Base-by-base conservation (phyloP, 2,888 invertebrate genomes). In the Acleris emargana region DNA sequence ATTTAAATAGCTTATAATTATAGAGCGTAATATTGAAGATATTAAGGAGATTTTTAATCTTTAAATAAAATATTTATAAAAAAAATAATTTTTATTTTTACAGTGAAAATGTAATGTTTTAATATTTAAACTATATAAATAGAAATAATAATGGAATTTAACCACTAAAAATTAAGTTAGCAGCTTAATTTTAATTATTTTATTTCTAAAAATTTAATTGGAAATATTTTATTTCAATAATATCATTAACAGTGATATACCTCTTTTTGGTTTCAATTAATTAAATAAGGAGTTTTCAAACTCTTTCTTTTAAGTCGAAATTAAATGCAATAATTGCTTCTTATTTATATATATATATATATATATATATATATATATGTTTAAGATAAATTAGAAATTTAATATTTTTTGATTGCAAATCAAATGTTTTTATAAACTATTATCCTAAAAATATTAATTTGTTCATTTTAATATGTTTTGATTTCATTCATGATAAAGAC, bases 181-280 rank as follows among this genome's bases (percentile, higher is more conserved):
- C 93, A 94, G 94, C 94, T 94, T 94, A 87, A 84, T 81, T 82
- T 85, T 79, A 82, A 83, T 79, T 70, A 74, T 79, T 83, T 84
- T 94, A 93, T 93, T 93, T 94, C 93, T 83, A 3, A 3, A 3
- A 3, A 55, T 77, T 82, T 82, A 94, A 94, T 93, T 94, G 93
- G 93, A 94, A 55, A 88, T 25, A 75, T 7, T 6, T 55, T 51
- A 61, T 82, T 88, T 93, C 94, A 94, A 80, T 94, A 69, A 70
- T 93, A 93, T 94, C 91, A 94, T 94, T 94, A 94, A 94, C 94
- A 94, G 93, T 94, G 93, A 94, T 93, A 93, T 87, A 93, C 94
- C 94, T 94, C 93, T 93, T 68, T 85, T 93, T 93, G 93, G 93
- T 90, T 93, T 93, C 88, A 93, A 92, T 92, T 89, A 91, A 87